Conservation (phyloP, 2,888 invertebrate species). For the Elaeidobius kamerunicus region DNA sequence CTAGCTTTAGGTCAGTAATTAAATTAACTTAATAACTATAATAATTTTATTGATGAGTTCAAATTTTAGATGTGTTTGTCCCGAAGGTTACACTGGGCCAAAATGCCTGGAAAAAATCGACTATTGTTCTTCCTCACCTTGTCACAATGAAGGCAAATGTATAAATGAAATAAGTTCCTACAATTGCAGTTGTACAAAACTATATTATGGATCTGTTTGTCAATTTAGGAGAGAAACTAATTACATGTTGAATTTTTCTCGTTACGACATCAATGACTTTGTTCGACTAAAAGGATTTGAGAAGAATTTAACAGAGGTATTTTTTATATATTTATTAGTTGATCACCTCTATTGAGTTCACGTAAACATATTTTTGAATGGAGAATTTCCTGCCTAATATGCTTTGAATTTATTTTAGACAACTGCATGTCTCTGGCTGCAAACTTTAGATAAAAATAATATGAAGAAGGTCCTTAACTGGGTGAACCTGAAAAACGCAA, state of each 20-base stretch:
- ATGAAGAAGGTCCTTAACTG: no score
- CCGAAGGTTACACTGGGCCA: slow-evolving; percentile 53
- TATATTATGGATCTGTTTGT: slow-evolving; percentile 53
- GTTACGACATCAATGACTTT: slow-evolving; percentile 59
- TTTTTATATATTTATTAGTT: no score
- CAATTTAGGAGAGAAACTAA: slow-evolving; percentile 51
- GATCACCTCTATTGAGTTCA: no score
- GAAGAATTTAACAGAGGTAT: slow-evolving; percentile 51
- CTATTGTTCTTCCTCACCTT: slow-evolving; percentile 50
- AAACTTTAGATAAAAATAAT: slow-evolving; percentile 58
- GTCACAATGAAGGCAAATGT: slow-evolving; percentile 49
- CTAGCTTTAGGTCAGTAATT: slow-evolving; percentile 49
- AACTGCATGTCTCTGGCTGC: slow-evolving; percentile 64
- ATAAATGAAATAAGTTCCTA: slow-evolving; percentile 42
- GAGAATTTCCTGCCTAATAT: no score
- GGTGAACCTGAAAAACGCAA: no score
- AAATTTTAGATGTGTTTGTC: slow-evolving; percentile 54
- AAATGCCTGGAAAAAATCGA: slow-evolving; percentile 52
- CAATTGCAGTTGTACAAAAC: slow-evolving; percentile 53
- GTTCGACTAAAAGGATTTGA: slow-evolving; percentile 53
- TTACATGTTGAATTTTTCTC: slow-evolving; percentile 56
- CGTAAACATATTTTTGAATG: no score
- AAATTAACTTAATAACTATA: no score
- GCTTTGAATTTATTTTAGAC: no score
- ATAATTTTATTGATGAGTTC: no score